Evolutionary conservation across 1,140 invertebrate species (phyloP).

Genomic region (Tetragonula clypearis): DNA sequence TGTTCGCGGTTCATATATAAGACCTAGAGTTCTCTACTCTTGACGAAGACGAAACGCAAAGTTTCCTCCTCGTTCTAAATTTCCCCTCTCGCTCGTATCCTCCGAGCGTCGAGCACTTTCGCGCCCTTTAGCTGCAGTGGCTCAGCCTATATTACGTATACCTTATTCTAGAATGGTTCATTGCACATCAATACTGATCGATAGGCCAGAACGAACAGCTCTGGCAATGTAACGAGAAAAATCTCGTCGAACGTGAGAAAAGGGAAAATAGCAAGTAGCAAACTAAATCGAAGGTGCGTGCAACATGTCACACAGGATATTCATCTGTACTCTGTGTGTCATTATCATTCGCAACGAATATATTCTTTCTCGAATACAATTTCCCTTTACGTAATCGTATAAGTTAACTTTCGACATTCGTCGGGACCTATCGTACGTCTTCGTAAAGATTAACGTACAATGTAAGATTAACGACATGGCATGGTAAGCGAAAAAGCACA

Average conservation of each 20-base stretch:
- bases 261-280: constrained; percentile 18
- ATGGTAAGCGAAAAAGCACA: neutral
- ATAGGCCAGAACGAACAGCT: constrained; percentile 21
- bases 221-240: constrained; percentile 14
- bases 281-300: constrained; percentile 1
- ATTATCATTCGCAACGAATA: neutral
- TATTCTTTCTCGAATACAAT: constrained; percentile 6
- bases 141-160: too few relatives aligned
- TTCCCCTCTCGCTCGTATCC: too few relatives aligned
- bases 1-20: too few relatives aligned
- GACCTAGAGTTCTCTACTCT: too few relatives aligned
- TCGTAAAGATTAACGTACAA: neutral
- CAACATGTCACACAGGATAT: neutral
- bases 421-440: neutral
- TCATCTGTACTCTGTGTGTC: constrained; percentile 8
- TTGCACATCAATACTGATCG: constrained; percentile 13
- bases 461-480: neutral
- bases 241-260: too few relatives aligned
- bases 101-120: too few relatives aligned
- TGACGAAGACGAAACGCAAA: too few relatives aligned
- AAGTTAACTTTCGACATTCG: neutral
- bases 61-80: too few relatives aligned
- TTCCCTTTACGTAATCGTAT: neutral
- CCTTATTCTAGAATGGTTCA: too few relatives aligned
- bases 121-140: too few relatives aligned